Conservation (phyloP, 30 jellyfish, hydroid and myxozoan genomes). For the Chironex yamaguchii region DNA sequence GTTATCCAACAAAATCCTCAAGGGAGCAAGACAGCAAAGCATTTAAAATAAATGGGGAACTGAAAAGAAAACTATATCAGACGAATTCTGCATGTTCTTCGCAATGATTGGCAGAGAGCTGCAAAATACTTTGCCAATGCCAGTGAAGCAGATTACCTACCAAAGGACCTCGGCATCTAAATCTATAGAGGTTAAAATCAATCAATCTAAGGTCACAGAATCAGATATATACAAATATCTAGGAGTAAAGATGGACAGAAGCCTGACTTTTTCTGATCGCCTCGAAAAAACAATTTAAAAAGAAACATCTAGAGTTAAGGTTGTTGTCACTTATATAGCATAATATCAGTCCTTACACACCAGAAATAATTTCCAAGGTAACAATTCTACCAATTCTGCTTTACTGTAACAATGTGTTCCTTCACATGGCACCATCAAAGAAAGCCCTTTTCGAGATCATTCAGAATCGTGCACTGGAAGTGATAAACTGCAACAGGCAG, state of each 20-base stretch:
- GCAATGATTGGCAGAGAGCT: slow-evolving; percentile 13
- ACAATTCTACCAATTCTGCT: slow-evolving; percentile 24
- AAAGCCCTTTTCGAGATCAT: slow-evolving; percentile 36
- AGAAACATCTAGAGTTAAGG: background rate
- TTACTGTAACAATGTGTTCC: slow-evolving; percentile 10
- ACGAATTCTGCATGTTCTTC: slow-evolving; percentile 38
- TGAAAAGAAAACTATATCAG: slow-evolving; percentile 39
- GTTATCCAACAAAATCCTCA: slow-evolving; percentile 43
- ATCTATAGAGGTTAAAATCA: no score
- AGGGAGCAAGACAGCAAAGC: slow-evolving; percentile 23
- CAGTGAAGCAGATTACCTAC: slow-evolving; percentile 5
- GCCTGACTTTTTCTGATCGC: slow-evolving; percentile 5
- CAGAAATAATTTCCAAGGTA: slow-evolving; percentile 38
- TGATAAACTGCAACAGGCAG: slow-evolving; percentile 22
- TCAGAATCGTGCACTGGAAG: slow-evolving; percentile 33
- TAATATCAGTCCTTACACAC: slow-evolving; percentile 16
- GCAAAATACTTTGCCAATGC: slow-evolving; percentile 51
- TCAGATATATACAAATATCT: slow-evolving; percentile 25
- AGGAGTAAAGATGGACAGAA: slow-evolving; percentile 22
- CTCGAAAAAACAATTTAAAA: background rate
- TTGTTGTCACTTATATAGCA: slow-evolving; percentile 25
- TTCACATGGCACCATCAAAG: slow-evolving; percentile 44
- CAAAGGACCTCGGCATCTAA: background rate
- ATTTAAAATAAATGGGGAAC: slow-evolving; percentile 33
- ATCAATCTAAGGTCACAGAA: no score